Conservation (phyloP, 2,888 invertebrate genomes). For the Euproctis similis region DNA sequence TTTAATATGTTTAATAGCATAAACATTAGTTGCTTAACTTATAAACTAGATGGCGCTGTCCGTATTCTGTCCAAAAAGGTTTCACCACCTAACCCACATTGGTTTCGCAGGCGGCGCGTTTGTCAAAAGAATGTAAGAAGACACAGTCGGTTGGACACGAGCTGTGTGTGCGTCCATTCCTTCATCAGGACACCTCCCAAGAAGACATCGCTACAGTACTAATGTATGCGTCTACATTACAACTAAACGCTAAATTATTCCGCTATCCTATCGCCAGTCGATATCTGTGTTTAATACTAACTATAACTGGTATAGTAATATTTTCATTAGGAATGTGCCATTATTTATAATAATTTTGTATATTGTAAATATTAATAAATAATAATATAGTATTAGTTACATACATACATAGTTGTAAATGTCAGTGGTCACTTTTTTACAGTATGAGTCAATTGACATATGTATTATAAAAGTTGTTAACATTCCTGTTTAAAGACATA, state of each 20-base stretch:
- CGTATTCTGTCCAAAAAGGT: too few species aligned
- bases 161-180: constrained; percentile 84
- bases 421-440: too few species aligned
- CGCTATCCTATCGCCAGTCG: constrained; percentile 83
- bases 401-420: too few species aligned
- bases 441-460: too few species aligned
- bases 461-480: too few species aligned
- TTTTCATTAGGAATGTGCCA: constrained; percentile 85
- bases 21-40: too few species aligned
- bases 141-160: constrained; percentile 87
- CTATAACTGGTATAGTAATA: constrained; percentile 74
- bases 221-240: constrained; percentile 83
- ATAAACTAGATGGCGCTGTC: too few species aligned
- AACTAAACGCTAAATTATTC: constrained; percentile 84
- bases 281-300: constrained; percentile 79
- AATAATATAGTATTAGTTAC: too few species aligned
- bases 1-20: too few species aligned
- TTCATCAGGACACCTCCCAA: constrained; percentile 85
- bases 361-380: too few species aligned
- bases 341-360: constrained; percentile 67
- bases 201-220: constrained; percentile 85
- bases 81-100: too few species aligned
- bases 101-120: constrained; percentile 79
- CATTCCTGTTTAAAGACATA: too few species aligned
- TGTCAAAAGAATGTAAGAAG: constrained; percentile 82